Evolutionary conservation across 2,888 invertebrate genomes (phyloP), one percentile per base, ranked within the genome.

Genomic region (Hypolimnas misippus): DNA sequence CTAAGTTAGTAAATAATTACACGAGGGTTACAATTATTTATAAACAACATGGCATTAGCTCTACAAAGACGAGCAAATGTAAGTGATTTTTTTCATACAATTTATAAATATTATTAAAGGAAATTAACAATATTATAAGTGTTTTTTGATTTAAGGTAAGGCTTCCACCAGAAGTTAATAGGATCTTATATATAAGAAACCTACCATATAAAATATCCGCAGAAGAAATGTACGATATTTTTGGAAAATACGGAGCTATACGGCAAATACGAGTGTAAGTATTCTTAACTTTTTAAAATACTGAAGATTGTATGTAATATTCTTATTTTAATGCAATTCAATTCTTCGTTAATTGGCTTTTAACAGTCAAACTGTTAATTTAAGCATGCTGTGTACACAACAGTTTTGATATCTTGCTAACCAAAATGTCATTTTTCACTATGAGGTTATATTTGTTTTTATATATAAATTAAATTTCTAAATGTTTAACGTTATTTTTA

Each of bases 171-270:
- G 99, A 99, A 93, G 99, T 99, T 2, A 99, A 99, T 83, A 94
- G 99, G 80, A 97, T 99, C 63, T 91, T 99, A 3, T 99, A 99
- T 82, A 96, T 99, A 8, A 94, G 99, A 78, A 99, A 99, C 91
- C 93, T 99, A 65, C 99, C 99, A 0, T 99, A 99, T 81, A 99
- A 99, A 93, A 99, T 99, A 73, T 99, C 99, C 54, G 98, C 97
- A 5, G 99, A 99, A 88, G 99, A 99, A 94, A 99, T 99, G 99
- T 99, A 99, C 83, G 99, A 99, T 89, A 99, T 99, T 69, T 99
- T 99, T 93, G 99, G 99, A 16, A 99, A 99, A 93, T 99, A 99
- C 91, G 99, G 99, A 74, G 99, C 99, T 2, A 99, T 99, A 70
- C 92, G 99, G 74, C 99, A 99, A 92, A 99, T 99, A 66, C 93